Evolutionary conservation across 92 coral and sea anemone genomes (phyloP).

Genomic region (Epizoanthus stellaris): DNA sequence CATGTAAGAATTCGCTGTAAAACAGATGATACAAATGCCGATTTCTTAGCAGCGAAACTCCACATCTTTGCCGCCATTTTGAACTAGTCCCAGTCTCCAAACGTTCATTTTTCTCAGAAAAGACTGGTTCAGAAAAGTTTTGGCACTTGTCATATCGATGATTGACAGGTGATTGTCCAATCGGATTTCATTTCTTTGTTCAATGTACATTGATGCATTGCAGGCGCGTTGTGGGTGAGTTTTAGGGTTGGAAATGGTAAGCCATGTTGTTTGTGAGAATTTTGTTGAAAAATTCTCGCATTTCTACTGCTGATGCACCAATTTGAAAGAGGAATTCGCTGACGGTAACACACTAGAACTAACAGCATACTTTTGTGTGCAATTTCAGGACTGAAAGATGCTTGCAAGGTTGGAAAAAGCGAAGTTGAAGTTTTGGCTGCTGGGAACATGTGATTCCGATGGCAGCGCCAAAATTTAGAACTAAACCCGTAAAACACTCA

Average conservation of each 20-base stretch:
- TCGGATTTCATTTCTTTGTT: constrained; percentile 41
- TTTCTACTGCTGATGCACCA: constrained; percentile 63
- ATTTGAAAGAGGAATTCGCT: constrained; percentile 76
- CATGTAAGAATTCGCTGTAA: constrained; percentile 7
- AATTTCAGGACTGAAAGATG: constrained; percentile 84
- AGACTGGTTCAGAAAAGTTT: neutral
- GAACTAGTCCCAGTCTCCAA: constrained; percentile 43
- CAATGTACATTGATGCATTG: constrained; percentile 40
- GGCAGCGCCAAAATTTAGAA: constrained; percentile 44
- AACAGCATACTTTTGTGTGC: constrained; percentile 72
- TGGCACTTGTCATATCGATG: constrained; percentile 26
- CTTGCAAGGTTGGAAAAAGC: constrained; percentile 57
- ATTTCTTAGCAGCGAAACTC: neutral
- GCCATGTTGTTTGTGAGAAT: constrained; percentile 77
- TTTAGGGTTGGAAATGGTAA: constrained; percentile 70
- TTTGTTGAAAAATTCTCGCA: constrained; percentile 61
- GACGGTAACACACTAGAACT: constrained; percentile 81
- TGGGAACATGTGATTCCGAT: constrained; percentile 50
- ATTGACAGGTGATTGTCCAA: constrained; percentile 81
- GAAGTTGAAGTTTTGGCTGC: constrained; percentile 54
- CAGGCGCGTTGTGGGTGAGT: constrained; percentile 70
- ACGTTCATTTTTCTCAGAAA: neutral
- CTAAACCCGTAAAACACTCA: constrained; percentile 43
- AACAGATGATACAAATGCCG: neutral
- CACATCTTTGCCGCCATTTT: constrained; percentile 63